A percentile compares a stretch with the other conserved stretches of the same genome.
phyloP scores from a whole-genome alignment of 1,140 invertebrate genomes.

The Drosophila burlai region DNA sequence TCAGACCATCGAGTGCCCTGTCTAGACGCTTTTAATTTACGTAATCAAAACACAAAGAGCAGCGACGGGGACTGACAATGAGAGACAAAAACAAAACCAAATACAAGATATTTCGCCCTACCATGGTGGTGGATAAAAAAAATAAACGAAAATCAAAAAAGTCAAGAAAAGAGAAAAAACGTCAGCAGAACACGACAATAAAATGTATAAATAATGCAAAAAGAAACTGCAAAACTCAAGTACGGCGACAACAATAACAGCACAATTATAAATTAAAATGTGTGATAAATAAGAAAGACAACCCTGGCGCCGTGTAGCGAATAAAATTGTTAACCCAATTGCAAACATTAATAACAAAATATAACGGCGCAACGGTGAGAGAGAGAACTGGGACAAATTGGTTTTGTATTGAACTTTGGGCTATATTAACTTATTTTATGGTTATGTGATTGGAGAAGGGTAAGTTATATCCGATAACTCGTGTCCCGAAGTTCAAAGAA shows the following conservation, averaged over 20 bases:
- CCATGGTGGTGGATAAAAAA: conserved; percentile 44
- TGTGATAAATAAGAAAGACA: conserved; percentile 30
- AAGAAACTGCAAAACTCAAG: conserved; percentile 43
- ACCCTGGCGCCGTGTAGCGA: conserved; percentile 21
- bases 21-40: conserved; percentile 81
- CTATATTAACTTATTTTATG: conserved; percentile 17
- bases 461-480: conserved; percentile 2
- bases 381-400: background rate
- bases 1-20: conserved; percentile 25
- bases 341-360: conserved; percentile 64
- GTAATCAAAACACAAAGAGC: conserved; percentile 78
- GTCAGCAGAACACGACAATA: conserved; percentile 48
- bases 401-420: conserved; percentile 10
- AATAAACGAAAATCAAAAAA: conserved; percentile 24
- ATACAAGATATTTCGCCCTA: conserved; percentile 53
- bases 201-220: conserved; percentile 74
- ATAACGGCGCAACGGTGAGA: conserved; percentile 20
- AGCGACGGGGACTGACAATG: conserved; percentile 70
- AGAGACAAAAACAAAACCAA: conserved; percentile 59
- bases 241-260: conserved; percentile 49
- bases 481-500: conserved; percentile 1
- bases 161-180: conserved; percentile 39
- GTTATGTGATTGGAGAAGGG: conserved; percentile 24
- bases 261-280: conserved; percentile 71
- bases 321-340: conserved; percentile 62